phyloP scores from a whole-genome alignment of 2,113 vertebrate species.

The Cichladusa arquata region DNA sequence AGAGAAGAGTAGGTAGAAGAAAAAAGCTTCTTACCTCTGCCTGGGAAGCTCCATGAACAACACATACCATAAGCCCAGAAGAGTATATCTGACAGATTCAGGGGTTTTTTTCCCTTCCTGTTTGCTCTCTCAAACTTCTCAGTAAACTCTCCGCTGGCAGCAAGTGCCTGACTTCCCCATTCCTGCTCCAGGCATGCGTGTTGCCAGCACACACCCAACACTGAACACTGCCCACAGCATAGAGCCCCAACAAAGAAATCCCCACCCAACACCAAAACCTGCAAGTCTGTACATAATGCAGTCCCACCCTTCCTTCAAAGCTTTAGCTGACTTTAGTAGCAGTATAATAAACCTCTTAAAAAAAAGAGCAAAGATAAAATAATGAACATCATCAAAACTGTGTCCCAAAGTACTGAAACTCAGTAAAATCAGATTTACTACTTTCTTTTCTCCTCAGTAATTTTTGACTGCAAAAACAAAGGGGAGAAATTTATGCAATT shows the following conservation, averaged over 20 bases:
- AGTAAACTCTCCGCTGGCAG: not conserved
- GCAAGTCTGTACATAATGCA: fast-evolving
- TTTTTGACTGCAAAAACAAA: not conserved
- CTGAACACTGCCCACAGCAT: not conserved
- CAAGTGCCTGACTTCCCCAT: not conserved
- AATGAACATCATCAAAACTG: not conserved
- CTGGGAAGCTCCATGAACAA: constrained; percentile 3
- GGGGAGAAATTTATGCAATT: not conserved
- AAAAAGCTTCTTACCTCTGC: not conserved
- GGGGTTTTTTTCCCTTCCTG: not conserved
- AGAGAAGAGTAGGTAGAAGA: not conserved
- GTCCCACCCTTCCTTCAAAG: not conserved
- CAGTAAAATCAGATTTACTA: not conserved
- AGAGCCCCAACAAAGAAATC: not conserved
- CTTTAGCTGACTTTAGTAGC: fast-evolving
- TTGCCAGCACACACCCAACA: not conserved
- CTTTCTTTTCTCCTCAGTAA: not conserved
- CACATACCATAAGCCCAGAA: not conserved
- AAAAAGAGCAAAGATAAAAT: not conserved
- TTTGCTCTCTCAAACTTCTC: not conserved
- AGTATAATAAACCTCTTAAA: fast-evolving
- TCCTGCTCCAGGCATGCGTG: not conserved
- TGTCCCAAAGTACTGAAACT: not conserved
- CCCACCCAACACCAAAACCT: not conserved
- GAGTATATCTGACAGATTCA: fast-evolving